Evolutionary conservation across 2,113 vertebrate species (phyloP).

Genomic region (Chitala chitala): DNA sequence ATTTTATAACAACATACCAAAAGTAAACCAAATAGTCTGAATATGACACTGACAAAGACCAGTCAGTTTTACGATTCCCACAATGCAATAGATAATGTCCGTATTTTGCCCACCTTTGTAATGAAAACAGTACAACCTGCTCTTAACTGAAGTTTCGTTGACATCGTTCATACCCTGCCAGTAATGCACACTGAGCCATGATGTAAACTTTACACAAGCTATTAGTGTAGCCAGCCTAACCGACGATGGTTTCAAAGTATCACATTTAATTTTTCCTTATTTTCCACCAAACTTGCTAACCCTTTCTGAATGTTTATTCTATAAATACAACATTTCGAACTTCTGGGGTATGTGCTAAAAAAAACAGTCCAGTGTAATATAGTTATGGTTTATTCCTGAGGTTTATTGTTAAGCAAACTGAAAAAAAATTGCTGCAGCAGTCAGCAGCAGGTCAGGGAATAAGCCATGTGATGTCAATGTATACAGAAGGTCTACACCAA

Average conservation of each 20-base stretch:
- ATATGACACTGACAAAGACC: too few species aligned
- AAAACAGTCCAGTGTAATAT: neutral
- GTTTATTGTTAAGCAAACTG: slow-evolving; percentile 26
- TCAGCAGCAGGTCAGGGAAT: slow-evolving; percentile 49
- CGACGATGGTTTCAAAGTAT: neutral
- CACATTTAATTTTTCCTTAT: neutral
- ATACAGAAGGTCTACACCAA: slow-evolving; percentile 1
- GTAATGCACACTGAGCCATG: too few species aligned
- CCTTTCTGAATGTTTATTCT: slow-evolving; percentile 5
- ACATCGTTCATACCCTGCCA: too few species aligned
- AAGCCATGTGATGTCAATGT: slow-evolving; percentile 5
- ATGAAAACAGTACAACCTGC: too few species aligned
- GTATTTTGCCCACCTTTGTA: too few species aligned
- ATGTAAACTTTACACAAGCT: too few species aligned
- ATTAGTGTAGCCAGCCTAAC: too few species aligned
- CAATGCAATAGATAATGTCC: too few species aligned
- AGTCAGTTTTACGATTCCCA: too few species aligned
- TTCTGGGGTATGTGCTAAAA: neutral
- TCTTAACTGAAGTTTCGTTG: too few species aligned
- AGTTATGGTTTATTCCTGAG: neutral
- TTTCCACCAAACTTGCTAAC: neutral
- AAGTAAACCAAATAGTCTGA: too few species aligned
- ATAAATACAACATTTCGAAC: neutral
- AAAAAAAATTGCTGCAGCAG: slow-evolving; percentile 43
- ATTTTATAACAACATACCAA: too few species aligned